Evolutionary conservation across 2,888 invertebrate species (phyloP).

Genomic region (Nymphalis c-album): DNA sequence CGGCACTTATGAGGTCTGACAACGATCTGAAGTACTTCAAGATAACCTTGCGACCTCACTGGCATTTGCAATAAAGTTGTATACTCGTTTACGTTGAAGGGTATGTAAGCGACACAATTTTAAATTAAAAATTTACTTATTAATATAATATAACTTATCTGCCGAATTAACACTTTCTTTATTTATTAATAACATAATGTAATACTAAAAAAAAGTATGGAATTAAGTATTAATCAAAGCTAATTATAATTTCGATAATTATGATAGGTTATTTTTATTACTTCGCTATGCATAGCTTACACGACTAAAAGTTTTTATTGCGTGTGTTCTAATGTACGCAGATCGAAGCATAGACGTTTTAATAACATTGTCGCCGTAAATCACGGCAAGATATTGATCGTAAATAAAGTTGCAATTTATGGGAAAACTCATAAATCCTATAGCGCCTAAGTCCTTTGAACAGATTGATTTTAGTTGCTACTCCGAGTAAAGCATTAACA

Average conservation of each 20-base stretch:
- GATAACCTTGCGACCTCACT: slow-evolving; percentile 57
- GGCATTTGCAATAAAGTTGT: slow-evolving; percentile 57
- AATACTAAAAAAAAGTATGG: too few species aligned
- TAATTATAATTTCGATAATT: too few species aligned
- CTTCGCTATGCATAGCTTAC: too few species aligned
- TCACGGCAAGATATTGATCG: slow-evolving; percentile 68
- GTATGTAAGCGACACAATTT: slow-evolving; percentile 17
- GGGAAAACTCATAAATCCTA: slow-evolving; percentile 66
- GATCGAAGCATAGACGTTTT: slow-evolving; percentile 32
- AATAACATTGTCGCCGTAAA: slow-evolving; percentile 68
- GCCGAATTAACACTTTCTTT: too few species aligned
- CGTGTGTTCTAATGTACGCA: slow-evolving; percentile 15
- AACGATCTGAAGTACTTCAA: slow-evolving; percentile 54
- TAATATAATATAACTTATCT: not conserved
- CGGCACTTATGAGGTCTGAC: slow-evolving; percentile 56
- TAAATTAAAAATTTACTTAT: not conserved
- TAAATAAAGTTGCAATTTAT: slow-evolving; percentile 73
- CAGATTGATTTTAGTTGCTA: slow-evolving; percentile 18
- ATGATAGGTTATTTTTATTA: too few species aligned
- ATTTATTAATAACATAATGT: too few species aligned
- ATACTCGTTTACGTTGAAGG: slow-evolving; percentile 32
- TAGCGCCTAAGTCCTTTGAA: slow-evolving; percentile 38
- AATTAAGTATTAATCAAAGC: too few species aligned
- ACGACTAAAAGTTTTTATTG: not conserved
- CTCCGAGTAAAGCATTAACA: too few species aligned